A percentile compares a stretch with the other conserved stretches of the same genome.
phyloP scores from a whole-genome alignment of 2,113 vertebrate species.

The Colaptes auratus region DNA sequence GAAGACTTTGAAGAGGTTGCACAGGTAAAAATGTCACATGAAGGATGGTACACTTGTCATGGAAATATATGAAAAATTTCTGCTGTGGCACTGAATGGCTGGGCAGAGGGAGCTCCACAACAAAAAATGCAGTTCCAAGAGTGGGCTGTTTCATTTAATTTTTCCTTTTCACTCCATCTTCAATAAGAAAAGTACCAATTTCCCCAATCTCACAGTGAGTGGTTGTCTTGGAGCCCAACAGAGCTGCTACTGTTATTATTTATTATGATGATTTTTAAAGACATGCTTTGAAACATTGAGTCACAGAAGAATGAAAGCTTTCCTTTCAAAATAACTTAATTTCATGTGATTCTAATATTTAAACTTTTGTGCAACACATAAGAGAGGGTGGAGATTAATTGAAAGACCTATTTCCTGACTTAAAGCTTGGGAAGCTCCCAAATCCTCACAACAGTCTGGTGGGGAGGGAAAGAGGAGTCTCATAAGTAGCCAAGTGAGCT shows the following conservation, averaged over 20 bases:
- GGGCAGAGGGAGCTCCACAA: neutral
- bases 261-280: neutral
- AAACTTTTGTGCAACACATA: neutral
- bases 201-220: neutral
- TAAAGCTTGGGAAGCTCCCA: neutral
- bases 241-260: neutral
- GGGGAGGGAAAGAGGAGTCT: neutral
- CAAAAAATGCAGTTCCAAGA: neutral
- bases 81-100: neutral
- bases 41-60: neutral
- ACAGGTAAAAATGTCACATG: constrained; percentile 78
- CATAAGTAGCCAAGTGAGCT: neutral
- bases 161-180: neutral
- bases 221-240: neutral
- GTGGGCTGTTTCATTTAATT: neutral
- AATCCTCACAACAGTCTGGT: neutral
- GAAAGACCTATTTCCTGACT: neutral
- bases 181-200: neutral
- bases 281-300: neutral
- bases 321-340: neutral
- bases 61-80: neutral
- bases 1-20: constrained; percentile 99
- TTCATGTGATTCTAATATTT: neutral
- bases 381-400: neutral
- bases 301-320: neutral